Evolutionary conservation across 2,888 invertebrate species (phyloP), one percentile per base, ranked within the genome.

Genomic region (Caenorhabditis uteleia): DNA sequence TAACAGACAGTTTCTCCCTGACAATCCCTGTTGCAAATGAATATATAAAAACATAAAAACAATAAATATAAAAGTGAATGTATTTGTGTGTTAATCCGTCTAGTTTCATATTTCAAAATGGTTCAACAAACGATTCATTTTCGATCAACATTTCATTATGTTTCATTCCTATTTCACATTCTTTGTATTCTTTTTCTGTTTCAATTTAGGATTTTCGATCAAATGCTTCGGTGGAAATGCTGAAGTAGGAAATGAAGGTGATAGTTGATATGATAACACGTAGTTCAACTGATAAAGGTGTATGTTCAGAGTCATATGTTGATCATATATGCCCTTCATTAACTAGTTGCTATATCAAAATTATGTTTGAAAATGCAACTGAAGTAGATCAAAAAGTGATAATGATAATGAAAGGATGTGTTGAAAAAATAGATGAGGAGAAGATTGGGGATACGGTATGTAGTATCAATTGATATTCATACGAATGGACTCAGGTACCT

Each of bases 321-420:
- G 62, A 62, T 26, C 49, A 62, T 23, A 62, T 53, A 18, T 62
- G 62, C 26, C 62, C 62, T 1, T 57, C 62, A 0, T 25, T 62
- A 14, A 53, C 43, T 16, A 43, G 42, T 20, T 62, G 62, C 26
- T 62, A 51, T 36, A 53, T 53, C 18, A 47, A 39, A 2, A 29
- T 62, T n/a, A 27, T 55, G 10, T 16, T 48, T 21, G 48, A 57
- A n/a, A 51, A 44, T 33, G 39, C 31, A 27, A 49, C 55, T 16
- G 27, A 46, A 26, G 50, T 46, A 16, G 50, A 50, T 56, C 44
- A 47, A 16, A 50, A 40, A 10, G 42, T 47, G 10, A 40, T 47
- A 3, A 44, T 56, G 43, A 23, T 51, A 36, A 55, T 43, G 21
- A 45, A 45, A n/a, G 62, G 62, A 27, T 62, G 62, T 39, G 27